phyloP scores from a whole-genome alignment of 2,888 invertebrate species.

The Sesia apiformis region DNA sequence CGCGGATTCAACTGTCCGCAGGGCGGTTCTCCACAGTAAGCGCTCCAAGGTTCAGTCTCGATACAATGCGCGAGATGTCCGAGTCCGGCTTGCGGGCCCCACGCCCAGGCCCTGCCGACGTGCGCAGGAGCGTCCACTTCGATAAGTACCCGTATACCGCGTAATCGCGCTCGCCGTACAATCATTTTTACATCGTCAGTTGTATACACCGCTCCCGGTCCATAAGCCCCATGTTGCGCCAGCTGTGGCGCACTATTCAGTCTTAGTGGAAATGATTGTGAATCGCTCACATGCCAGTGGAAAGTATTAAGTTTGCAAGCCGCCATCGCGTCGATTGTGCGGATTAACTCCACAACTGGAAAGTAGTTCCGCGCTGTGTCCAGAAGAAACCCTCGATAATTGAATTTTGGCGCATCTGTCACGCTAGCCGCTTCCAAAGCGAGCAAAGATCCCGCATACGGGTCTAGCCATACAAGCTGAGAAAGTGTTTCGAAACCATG shows the following conservation, averaged over 20 bases:
- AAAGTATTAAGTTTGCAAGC: slow-evolving; percentile 93
- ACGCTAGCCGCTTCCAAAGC: slow-evolving; percentile 79
- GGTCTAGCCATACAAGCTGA: slow-evolving; percentile 88
- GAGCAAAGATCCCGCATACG: slow-evolving; percentile 75
- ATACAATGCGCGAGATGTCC: slow-evolving; percentile 88
- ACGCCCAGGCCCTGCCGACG: slow-evolving; percentile 90
- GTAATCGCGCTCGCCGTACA: slow-evolving; percentile 83
- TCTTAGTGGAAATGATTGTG: slow-evolving; percentile 93
- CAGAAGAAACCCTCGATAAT: slow-evolving; percentile 89
- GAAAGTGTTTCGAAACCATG: slow-evolving; percentile 85
- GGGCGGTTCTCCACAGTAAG: slow-evolving; percentile 89
- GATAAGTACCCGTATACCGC: slow-evolving; percentile 89
- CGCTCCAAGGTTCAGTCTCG: slow-evolving; percentile 86
- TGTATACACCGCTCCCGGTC: slow-evolving; percentile 84
- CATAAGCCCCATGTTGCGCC: slow-evolving; percentile 89
- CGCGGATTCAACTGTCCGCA: slow-evolving; percentile 90
- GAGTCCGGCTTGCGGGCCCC: slow-evolving; percentile 83
- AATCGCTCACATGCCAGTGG: slow-evolving; percentile 94
- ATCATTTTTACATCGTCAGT: slow-evolving; percentile 81
- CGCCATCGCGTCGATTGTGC: slow-evolving; percentile 90
- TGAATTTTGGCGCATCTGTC: slow-evolving; percentile 83
- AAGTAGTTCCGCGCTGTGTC: slow-evolving; percentile 95
- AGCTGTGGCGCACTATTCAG: slow-evolving; percentile 84
- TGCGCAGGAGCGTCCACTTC: slow-evolving; percentile 95
- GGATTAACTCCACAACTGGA: slow-evolving; percentile 79